These are phyloP conservation scores for Cinara cedri DNA, from an alignment of 2,888 invertebrate genomes.

Conservation along the genomic window DNA sequence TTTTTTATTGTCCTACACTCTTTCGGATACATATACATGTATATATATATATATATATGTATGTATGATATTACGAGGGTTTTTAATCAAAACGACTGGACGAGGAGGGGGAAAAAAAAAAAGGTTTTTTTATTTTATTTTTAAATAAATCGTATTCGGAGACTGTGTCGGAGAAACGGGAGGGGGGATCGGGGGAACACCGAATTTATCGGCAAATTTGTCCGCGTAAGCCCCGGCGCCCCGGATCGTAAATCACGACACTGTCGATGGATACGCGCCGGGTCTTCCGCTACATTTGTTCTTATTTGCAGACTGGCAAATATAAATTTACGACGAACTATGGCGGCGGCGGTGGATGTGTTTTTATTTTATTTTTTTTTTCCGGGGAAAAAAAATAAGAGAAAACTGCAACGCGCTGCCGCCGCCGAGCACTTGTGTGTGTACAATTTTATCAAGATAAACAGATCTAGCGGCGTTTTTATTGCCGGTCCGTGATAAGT, in stretches of 20 bases:
- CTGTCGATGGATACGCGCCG: constrained; percentile 51
- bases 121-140: constrained; percentile 44
- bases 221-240: constrained; percentile 43
- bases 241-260: constrained; percentile 51
- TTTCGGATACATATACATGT: not conserved
- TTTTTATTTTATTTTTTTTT: constrained; percentile 21
- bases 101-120: not conserved
- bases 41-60: no score
- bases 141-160: constrained; percentile 49
- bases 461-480: constrained; percentile 55
- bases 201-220: constrained; percentile 56
- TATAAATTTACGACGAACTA: constrained; percentile 53
- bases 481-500: constrained; percentile 57
- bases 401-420: constrained; percentile 47
- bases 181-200: not conserved
- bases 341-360: constrained; percentile 12
- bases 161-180: not conserved
- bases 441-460: constrained; percentile 56
- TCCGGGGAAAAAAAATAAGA: constrained; percentile 3
- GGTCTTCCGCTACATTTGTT: constrained; percentile 57
- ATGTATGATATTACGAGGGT: constrained; percentile 36
- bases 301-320: constrained; percentile 57
- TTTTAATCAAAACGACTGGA: constrained; percentile 55
- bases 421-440: constrained; percentile 52
- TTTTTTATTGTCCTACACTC: constrained; percentile 37